Evolutionary conservation across 2,888 invertebrate species (phyloP), one percentile per base, ranked within the genome.

Genomic region (Criorhina ranunculi): DNA sequence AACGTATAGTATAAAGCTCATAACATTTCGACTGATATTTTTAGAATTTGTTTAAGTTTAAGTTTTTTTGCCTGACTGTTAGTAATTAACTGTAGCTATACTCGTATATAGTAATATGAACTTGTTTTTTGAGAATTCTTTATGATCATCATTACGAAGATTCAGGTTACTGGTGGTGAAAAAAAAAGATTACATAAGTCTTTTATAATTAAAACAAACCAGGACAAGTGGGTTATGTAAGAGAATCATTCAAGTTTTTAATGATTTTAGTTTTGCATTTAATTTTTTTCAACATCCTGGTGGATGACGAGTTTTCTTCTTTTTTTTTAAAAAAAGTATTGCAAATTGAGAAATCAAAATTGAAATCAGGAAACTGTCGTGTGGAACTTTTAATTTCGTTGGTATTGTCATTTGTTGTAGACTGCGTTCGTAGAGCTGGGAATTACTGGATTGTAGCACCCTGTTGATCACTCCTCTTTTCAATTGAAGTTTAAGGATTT

Each of bases 181-280:
- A 24, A 24, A 24, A 24, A 24, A 24, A 12, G 17, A n/a, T 64
- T 64, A 35, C 19, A 49, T 64, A 64, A 49, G 62, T 31, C 5
- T 15, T 33, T 0, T 17, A 42, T 29, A 49, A 49, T 8, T n/a
- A 49, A 49, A 15, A 2, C 12, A 46, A 24, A 46, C 46, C 46
- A 2, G 5, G 9, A 1, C 5, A 59, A 15, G 40, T 31, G 8
- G 6, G 24, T 59, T 59, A 5, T 17, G 15, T 12, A 2, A 9
- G 11, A 31, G 6, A 60, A 42, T 60, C 15, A 60, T 9, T 17
- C n/a, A 8, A 8, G 9, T 15, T 42, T 46, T 60, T 44, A 17
- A 31, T 42, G 24, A 11, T 0, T 42, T 19, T 31, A 11, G 17
- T 42, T 57, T 69, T 57, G 17, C 55, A 42, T 67, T 53, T 17